These are phyloP conservation scores for Archivesica marissinica DNA, from an alignment of 1,140 invertebrate species.

Conservation along the genomic window DNA sequence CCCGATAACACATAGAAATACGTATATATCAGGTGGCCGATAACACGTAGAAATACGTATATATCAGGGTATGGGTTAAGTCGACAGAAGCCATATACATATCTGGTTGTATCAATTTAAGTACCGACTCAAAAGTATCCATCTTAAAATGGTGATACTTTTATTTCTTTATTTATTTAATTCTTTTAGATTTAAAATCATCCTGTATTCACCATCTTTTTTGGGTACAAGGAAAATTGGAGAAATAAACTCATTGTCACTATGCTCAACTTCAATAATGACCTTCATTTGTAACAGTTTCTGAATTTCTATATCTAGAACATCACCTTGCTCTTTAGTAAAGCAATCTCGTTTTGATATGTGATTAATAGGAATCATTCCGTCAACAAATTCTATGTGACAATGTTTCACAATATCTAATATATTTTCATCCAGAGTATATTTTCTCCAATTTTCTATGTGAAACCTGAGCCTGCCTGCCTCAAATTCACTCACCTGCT, in stretches of 20 bases:
- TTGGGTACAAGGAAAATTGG: slow-evolving; percentile 46
- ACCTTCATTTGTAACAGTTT: slow-evolving; percentile 41
- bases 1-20: too few relatives aligned
- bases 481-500: slow-evolving; percentile 8
- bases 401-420: slow-evolving; percentile 42
- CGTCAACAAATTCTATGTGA: slow-evolving; percentile 43
- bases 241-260: slow-evolving; percentile 43
- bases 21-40: too few relatives aligned
- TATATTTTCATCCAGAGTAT: slow-evolving; percentile 34
- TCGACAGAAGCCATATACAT: slow-evolving; percentile 4
- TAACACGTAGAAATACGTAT: too few relatives aligned
- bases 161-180: slow-evolving; percentile 33
- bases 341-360: slow-evolving; percentile 31
- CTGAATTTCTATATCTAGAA: slow-evolving; percentile 38
- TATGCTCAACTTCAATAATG: slow-evolving; percentile 39
- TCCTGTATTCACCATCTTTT: slow-evolving; percentile 22
- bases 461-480: slow-evolving; percentile 37
- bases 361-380: not conserved
- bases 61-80: not conserved
- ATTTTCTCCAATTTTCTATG: slow-evolving; percentile 55
- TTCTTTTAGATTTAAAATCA: slow-evolving; percentile 47
- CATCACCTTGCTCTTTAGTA: slow-evolving; percentile 17
- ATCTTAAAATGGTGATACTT: slow-evolving; percentile 67
- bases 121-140: slow-evolving; percentile 55
- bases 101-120: slow-evolving; percentile 40